phyloP scores from a whole-genome alignment of 2,113 vertebrate genomes.

The Pontoporia blainvillei region DNA sequence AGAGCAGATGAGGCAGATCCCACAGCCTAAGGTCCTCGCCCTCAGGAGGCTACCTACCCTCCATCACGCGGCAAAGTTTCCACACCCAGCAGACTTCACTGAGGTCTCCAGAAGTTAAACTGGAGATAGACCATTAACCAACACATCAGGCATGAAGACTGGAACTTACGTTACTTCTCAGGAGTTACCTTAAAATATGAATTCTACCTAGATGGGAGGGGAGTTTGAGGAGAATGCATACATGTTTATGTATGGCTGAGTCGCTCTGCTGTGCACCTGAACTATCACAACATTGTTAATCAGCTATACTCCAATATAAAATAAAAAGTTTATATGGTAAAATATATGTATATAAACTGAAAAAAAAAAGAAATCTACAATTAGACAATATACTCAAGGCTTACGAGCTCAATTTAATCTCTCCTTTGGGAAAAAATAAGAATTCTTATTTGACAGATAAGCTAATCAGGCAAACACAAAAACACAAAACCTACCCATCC shows the following conservation, averaged over 20 bases:
- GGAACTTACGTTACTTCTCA: not conserved
- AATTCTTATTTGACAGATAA: not conserved
- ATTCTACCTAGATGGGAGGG: not conserved
- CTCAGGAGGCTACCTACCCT: not conserved
- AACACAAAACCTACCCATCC: conserved; percentile 86
- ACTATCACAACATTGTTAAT: no score
- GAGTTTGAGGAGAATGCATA: no score
- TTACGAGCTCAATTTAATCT: not conserved
- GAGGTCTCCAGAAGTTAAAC: not conserved
- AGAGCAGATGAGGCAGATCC: not conserved
- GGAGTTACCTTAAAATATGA: not conserved
- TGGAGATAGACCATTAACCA: not conserved
- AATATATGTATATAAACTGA: no score
- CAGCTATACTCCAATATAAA: no score
- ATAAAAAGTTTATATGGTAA: no score
- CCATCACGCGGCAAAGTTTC: not conserved
- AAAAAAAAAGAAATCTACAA: not conserved
- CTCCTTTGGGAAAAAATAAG: not conserved
- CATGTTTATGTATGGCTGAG: no score
- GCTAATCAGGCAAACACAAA: not conserved
- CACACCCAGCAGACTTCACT: not conserved
- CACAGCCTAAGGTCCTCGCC: not conserved
- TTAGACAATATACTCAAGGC: not conserved
- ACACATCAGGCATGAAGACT: not conserved
- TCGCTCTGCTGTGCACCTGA: no score